Base-by-base conservation (phyloP, 64 coral and sea anemone species). In the Actinia equina region DNA sequence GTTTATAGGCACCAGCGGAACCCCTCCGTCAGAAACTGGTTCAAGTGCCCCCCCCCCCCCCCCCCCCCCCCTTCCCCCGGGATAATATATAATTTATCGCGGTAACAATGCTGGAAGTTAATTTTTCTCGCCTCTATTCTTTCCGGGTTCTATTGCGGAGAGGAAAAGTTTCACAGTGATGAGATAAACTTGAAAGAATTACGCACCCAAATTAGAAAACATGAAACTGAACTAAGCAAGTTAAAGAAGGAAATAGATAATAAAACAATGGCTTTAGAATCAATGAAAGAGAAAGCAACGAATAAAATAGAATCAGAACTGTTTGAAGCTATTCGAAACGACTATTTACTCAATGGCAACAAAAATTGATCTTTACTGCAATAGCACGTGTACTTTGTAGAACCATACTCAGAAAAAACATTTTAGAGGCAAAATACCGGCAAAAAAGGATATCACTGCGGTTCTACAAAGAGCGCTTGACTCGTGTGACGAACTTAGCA, bases 381-480 rank as follows among this genome's bases (percentile, higher is more conserved):
- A 9, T 67, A 80, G 83, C 80, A 89, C 67, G 88, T 89, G 83
- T 89, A 83, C 20, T 58, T 89, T 42, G 59, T 89, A 4, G 88
- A 89, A 65, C 52, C 83, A 82, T 89, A 89, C 77, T 89, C 79
- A 17, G 69, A 89, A 27, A 89, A 83, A 26, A 43, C 30, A 89
- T 43, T 83, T 69, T 12, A 22, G 79, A 70, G 88, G 88, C 2
- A 89, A 83, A 83, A 89, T 67, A 22, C 64, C 64, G 7, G n/a
- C 19, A 23, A 70, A 70, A 70, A 3, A 70, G 64, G 64, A 70
- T 20, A 70, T 70, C 5, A 11, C 5, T 25, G 5, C 22, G 3
- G 10, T 70, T 23, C 22, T 70, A 25, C 19, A 70, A 6, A 70
- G n/a, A 70, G 64, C 22, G 4, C 59, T 62, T 70, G 6, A 2